Evolutionary conservation across 2,797 vertebrate species (phyloP), one percentile per base, ranked within the genome.

Genomic region (Pseudochirops cupreus): DNA sequence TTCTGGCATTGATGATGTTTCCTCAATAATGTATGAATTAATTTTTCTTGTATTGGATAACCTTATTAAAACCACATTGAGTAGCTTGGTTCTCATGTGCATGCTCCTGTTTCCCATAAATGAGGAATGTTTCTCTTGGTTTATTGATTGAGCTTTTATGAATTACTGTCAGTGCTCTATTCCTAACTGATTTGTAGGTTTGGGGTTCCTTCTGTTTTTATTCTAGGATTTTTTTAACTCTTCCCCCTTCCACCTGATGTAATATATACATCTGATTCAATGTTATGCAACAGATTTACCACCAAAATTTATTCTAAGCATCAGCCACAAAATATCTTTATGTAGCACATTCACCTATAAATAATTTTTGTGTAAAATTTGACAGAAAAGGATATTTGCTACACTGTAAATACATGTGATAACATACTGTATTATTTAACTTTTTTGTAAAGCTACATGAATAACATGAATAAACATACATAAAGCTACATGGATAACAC

Each of bases 311-410:
- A 99, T 98, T 98, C 97, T 93, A 98, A 99, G 99, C 99, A 98
- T 99, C 99, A 99, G 99, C 99, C 98, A 98, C 98, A 98, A 97
- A 99, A 56, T 98, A 0, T 98, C 98, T 99, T 99, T 98, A 99
- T 97, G 99, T 99, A 99, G 99, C 99, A 99, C 98, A 99, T 99
- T 99, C 99, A 99, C 99, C 98, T 99, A 99, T 99, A 99, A 99
- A 99, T 99, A 99, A 98, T 99, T 99, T 99, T 99, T 99, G 99
- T 99, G 99, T 99, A 99, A 99, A 99, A 99, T 99, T 99, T 99
- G 99, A 99, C 99, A 99, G 98, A 98, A 99, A 99, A 99, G 99
- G 99, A 99, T 99, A 99, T 99, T 99, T 99, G 99, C 99, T 99
- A 99, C 99, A 99, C 99, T 99, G 99, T 99, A 99, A 99, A 99